Evolutionary conservation across 2,888 invertebrate genomes (phyloP).

Genomic region (Ypsolopha sequella): DNA sequence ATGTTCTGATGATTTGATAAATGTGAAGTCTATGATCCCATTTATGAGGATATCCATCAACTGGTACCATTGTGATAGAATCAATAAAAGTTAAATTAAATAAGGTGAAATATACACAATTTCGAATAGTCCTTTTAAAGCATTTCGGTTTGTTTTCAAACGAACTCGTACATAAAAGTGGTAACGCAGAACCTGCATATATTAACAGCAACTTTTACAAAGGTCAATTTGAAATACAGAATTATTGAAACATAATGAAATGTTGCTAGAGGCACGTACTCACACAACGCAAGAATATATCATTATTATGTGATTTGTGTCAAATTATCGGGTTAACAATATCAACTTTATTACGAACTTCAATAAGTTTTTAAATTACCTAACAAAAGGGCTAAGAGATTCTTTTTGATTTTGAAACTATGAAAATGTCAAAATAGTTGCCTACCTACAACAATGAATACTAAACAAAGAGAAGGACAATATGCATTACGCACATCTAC

Average conservation of each 20-base stretch:
- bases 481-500: too few species aligned
- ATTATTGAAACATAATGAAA: slow-evolving; percentile 11
- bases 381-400: too few species aligned
- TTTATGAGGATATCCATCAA: too few species aligned
- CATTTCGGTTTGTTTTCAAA: not conserved
- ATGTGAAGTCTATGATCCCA: too few species aligned
- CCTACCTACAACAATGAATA: too few species aligned
- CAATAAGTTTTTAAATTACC: too few species aligned
- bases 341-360: not conserved
- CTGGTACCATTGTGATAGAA: not conserved
- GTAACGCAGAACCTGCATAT: slow-evolving; percentile 13
- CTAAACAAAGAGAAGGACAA: too few species aligned
- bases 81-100: not conserved
- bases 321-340: slow-evolving; percentile 11
- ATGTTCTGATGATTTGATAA: too few species aligned
- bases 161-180: slow-evolving; percentile 2
- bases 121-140: not conserved
- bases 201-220: slow-evolving; percentile 7
- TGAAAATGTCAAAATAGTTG: too few species aligned
- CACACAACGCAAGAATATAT: slow-evolving; percentile 2
- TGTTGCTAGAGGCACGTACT: slow-evolving; percentile 12
- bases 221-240: slow-evolving; percentile 13
- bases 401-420: too few species aligned
- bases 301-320: slow-evolving; percentile 12
- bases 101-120: not conserved